Conservation (phyloP, 2,113 vertebrate genomes). For the Myanophis thanlyinensis region DNA sequence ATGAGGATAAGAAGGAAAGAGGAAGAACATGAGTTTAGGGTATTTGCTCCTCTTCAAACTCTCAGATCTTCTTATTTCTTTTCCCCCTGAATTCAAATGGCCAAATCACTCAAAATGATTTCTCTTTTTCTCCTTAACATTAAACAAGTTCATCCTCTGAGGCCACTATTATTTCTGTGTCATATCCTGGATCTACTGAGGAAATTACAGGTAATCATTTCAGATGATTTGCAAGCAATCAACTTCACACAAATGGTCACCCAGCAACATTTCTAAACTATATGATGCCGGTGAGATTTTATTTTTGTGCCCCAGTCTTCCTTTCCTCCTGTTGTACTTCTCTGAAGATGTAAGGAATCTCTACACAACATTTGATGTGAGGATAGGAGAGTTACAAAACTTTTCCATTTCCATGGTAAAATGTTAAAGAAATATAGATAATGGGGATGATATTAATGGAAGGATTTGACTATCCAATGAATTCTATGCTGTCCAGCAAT, state of each 20-base stretch:
- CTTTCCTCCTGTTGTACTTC: background rate
- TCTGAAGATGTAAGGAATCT: background rate
- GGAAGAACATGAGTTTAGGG: background rate
- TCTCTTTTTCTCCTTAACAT: background rate
- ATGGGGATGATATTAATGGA: background rate
- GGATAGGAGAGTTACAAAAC: background rate
- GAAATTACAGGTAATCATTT: background rate
- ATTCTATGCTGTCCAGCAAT: conserved; percentile 8
- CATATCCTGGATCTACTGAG: background rate
- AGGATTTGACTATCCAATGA: conserved; percentile 12
- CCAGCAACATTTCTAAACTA: background rate
- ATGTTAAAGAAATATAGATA: background rate
- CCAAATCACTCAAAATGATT: background rate
- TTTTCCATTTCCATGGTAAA: background rate
- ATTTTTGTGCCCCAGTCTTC: background rate
- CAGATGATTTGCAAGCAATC: background rate
- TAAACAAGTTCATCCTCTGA: background rate
- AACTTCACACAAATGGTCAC: background rate
- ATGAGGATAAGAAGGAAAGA: background rate
- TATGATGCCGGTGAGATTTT: background rate
- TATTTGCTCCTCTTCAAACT: background rate
- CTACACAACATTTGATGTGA: background rate
- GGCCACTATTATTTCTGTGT: background rate
- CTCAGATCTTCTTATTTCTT: background rate
- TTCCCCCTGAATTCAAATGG: background rate